Evolutionary conservation across 2,113 vertebrate genomes (phyloP), one percentile per base, ranked within the genome.

Genomic region (Phalacrocorax pelagicus): DNA sequence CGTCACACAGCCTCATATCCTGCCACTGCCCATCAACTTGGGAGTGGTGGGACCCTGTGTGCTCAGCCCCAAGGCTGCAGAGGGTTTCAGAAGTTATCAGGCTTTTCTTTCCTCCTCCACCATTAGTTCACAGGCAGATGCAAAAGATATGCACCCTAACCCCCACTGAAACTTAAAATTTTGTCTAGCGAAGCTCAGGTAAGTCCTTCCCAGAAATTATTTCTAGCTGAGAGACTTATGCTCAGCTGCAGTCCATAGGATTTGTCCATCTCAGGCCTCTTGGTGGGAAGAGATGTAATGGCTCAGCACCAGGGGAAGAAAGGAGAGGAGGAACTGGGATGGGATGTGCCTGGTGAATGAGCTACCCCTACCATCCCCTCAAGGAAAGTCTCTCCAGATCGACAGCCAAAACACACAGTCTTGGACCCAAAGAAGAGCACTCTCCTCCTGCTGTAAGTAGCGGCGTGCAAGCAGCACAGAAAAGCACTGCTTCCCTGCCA

Each of bases 51-150:
- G 15, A 34, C 57, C 42, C 34, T 36, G 13, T 6, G 14, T 1
- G 2, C 58, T 88, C 47, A 66, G 38, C 26, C 34, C 15, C 30
- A 20, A 19, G 34, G 15, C 32, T 81, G 22, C 27, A 20, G 49
- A 63, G 14, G 34, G 27, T 44, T 71, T 59, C 65, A 54, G 40
- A n/a, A 73, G 20, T 23, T 47, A 27, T 4, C 66, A 61, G 30
- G 22, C 27, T 65, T 81, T 75, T 49, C 49, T 51, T 38, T 58
- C 32, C 36, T 58, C 42, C 34, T 36, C 27, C 34, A 69, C 19
- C 15, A 30, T 10, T 14, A 40, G 36, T 22, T 75, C 2, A 0
- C 1, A 0, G 29, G 15, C 24, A n/a, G 57, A 19, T 0, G 0
- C 10, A 34, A 30, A 4, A 59, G 30, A 58, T 13, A 13, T 20